Conservation (phyloP, 2,113 vertebrate species). For the Paradoxurus hermaphroditus region DNA sequence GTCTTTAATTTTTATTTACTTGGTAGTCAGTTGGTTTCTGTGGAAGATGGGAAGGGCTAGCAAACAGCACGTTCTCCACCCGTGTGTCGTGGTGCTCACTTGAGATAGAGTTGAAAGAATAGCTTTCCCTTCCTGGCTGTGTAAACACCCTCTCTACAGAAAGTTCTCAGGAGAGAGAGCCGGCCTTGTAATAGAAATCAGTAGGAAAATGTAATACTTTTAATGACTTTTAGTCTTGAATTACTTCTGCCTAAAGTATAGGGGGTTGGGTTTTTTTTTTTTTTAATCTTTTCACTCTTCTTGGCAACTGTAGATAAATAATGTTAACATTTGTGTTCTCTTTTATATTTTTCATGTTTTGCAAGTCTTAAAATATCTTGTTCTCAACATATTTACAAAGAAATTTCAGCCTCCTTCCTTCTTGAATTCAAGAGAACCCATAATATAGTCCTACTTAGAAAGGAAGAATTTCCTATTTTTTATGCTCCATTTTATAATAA, state of each 20-base stretch:
- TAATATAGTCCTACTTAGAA: neutral
- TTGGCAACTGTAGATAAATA: conserved; percentile 19
- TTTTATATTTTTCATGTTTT: conserved; percentile 41
- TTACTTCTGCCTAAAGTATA: conserved; percentile 12
- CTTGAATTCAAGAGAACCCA: neutral
- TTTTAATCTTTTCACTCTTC: neutral
- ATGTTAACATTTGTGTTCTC: conserved; percentile 39
- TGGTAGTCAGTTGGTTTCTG: neutral
- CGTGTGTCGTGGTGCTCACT: neutral
- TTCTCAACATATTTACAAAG: neutral
- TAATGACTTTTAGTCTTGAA: conserved; percentile 25
- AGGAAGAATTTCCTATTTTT: neutral
- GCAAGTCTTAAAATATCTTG: neutral
- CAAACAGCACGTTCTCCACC: neutral
- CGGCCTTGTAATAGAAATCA: neutral
- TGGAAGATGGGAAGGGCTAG: neutral
- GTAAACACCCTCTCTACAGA: neutral
- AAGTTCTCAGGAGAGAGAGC: neutral
- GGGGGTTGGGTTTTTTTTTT: neutral
- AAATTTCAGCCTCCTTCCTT: conserved; percentile 1
- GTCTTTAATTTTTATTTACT: neutral
- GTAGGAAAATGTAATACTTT: neutral
- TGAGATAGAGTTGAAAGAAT: neutral
- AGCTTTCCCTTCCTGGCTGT: neutral
- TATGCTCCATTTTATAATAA: neutral